Evolutionary conservation across 2,888 invertebrate genomes (phyloP), one percentile per base, ranked within the genome.

Genomic region (Drosophila paracracens): DNA sequence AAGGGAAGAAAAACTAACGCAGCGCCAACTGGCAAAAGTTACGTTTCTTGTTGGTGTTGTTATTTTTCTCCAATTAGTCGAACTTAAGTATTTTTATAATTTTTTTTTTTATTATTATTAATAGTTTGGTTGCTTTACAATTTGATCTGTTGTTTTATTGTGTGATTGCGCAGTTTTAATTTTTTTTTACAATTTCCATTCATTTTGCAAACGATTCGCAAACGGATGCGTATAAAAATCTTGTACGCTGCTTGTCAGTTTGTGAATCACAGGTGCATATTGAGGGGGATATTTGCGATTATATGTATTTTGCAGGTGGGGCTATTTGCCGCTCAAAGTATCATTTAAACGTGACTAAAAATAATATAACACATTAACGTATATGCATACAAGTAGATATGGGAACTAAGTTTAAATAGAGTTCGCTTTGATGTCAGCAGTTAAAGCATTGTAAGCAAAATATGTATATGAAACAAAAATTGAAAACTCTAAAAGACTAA

Each of bases 181-280:
- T 46, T 13, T 53, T 70, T 70, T 61, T 72, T 62, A 71, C 62
- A 71, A 64, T 63, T 66, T 59, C 40, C 21, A 35, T 33, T 46
- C 6, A 36, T 69, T 50, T 50, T 38, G 48, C 61, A 70, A 70
- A 54, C 51, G 56, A 35, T 58, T 48, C 54, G 60, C 63, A 46
- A 81, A 79, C 48, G 61, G 81, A 61, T 78, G 63, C 60, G 35
- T 70, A 63, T 53, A 51, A 35, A 52, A 38, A 53, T 56, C 61
- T 58, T 38, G 33, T 58, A 61, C 56, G 83, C 82, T 78, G 75
- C 66, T 87, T 67, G 79, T 83, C 88, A 74, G 60, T 81, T 71
- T 70, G 51, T 76, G 82, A 89, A 84, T 84, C 84, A 84, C 84
- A 84, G 83, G 71, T 83, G 78, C 77, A 89, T 76, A 65, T 71